Percentiles rank a stretch among this genome's conserved stretches.
Evolutionary conservation across 2,797 vertebrate genomes (phyloP).

Genomic region (Nannoperca australis): DNA sequence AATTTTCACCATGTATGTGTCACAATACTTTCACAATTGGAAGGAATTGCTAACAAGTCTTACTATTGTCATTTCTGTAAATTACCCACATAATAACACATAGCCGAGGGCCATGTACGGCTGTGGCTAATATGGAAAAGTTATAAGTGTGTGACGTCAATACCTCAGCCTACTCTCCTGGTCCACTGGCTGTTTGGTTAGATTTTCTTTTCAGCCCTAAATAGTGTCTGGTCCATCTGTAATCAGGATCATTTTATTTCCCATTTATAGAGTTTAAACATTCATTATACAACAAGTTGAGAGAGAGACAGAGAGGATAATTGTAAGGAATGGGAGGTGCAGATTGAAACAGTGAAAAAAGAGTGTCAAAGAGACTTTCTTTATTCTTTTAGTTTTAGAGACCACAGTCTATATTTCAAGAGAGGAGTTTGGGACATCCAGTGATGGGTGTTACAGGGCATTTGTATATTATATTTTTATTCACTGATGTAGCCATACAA

Average conservation of each 20-base stretch:
- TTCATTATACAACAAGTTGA: background rate
- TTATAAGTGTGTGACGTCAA: background rate
- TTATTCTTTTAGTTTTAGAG: background rate
- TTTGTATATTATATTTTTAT: background rate
- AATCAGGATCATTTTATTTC: background rate
- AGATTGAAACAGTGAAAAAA: background rate
- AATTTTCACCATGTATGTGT: slow-evolving; percentile 51
- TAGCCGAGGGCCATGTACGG: background rate
- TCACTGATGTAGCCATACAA: background rate
- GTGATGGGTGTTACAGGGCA: no score
- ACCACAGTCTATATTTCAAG: background rate
- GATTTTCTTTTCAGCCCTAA: background rate
- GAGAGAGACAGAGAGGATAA: background rate
- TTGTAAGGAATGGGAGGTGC: background rate
- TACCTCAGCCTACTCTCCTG: background rate
- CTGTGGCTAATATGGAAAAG: background rate
- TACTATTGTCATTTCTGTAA: slow-evolving; percentile 27
- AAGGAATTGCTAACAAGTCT: slow-evolving; percentile 29
- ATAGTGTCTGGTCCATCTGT: background rate
- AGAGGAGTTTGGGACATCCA: background rate
- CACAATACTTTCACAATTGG: slow-evolving; percentile 18
- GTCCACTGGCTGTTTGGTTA: background rate
- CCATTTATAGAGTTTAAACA: background rate
- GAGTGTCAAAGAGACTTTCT: background rate
- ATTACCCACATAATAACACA: slow-evolving; percentile 29